Base-by-base conservation (phyloP, 2,797 vertebrate genomes). In the Sebastes variabilis region DNA sequence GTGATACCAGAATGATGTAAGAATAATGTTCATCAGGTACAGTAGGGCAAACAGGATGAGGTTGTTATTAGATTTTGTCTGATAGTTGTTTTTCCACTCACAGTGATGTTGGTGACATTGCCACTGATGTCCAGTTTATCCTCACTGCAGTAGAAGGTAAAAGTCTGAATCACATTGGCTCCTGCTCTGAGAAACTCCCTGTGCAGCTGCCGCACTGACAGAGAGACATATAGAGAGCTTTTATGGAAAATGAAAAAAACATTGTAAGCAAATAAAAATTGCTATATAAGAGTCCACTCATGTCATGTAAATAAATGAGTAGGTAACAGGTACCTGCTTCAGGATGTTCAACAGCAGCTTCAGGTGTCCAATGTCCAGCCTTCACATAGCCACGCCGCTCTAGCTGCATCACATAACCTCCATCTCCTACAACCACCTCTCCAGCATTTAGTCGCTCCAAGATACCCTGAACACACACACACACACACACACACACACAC, bases 71-170 rank as follows among this genome's bases (percentile, higher is more conserved):
- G 59, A 32, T 61, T 32, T 20, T 10, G 5, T 71, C 38, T n/a
- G 24, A 30, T 14, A 54, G n/a, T 56, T 14, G 0, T 5, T 60
- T 52, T 18, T 24, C 18, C 54, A 74, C 92, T 90, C 62, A 95
- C 94, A 0, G 92, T 93, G 76, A 93, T 89, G 70, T 68, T 90
- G 54, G 96, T 94, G 2, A 97, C 96, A 85, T 97, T 98, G 52
- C 97, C 97, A 16, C 97, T 95, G 91, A 98, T 97, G 88, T 97
- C 96, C 87, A 98, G 94, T 82, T 98, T 98, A 88, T 98, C 97
- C 13, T 98, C 97, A 54, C 96, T 98, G 61, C 97, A 97, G 66
- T 98, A 98, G 92, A 98, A 98, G 36, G 96, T 98, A 88, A 98
- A 97, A 0, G 97, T 97, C 90, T 98, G 97, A 85, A 98, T 93